Conservation (phyloP, 2,113 vertebrate genomes). For the Myodes glareolus region DNA sequence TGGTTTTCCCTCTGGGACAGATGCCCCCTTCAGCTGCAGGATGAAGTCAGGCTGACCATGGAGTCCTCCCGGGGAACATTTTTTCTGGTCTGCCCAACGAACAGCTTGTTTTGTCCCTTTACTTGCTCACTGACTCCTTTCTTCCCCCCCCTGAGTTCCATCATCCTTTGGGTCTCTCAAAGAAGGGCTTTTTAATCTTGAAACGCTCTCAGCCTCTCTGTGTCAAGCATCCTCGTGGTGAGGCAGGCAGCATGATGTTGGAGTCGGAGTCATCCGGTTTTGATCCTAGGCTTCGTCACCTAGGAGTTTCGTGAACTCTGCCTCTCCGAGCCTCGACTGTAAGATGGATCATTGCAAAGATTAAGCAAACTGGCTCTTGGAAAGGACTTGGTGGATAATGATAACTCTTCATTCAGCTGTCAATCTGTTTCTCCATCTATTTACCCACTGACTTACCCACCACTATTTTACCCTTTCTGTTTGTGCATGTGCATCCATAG, state of each 20-base stretch:
- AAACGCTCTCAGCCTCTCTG: background rate
- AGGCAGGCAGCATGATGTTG: background rate
- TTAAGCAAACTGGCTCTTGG: background rate
- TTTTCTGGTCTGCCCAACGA: background rate
- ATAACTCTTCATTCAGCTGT: background rate
- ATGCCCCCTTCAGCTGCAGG: background rate
- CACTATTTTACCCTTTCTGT: background rate
- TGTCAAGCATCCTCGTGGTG: background rate
- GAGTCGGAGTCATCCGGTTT: background rate
- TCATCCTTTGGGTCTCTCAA: background rate
- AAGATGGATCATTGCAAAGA: background rate
- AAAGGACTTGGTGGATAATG: background rate
- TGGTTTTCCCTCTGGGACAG: background rate
- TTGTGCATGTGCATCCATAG: background rate
- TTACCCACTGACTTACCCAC: background rate
- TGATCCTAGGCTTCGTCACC: background rate
- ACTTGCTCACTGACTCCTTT: constrained; percentile 14
- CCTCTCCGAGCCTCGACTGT: background rate
- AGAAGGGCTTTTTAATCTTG: background rate
- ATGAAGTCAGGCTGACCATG: background rate
- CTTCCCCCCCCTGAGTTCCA: background rate
- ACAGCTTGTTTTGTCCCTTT: background rate
- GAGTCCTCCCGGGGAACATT: background rate
- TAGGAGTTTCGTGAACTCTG: background rate
- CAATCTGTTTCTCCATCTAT: background rate